Conservation (phyloP, 2,797 vertebrate genomes). For the Hippoglossus hippoglossus region DNA sequence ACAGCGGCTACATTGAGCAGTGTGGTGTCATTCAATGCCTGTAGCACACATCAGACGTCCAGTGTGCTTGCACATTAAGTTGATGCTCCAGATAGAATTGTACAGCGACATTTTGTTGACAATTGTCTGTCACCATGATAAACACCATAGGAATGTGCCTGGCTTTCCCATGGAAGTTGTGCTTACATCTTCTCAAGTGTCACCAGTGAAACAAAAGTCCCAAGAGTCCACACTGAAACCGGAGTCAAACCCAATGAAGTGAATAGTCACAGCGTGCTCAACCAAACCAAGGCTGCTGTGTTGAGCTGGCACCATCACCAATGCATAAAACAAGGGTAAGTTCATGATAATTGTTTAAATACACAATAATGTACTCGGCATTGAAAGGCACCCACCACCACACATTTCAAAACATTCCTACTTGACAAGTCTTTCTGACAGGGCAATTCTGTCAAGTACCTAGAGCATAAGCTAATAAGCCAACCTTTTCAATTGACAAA, state of each 20-base stretch:
- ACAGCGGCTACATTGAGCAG: neutral
- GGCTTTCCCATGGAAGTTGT: neutral
- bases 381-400: neutral
- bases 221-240: no score
- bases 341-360: neutral
- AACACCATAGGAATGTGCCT: neutral
- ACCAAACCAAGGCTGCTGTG: no score
- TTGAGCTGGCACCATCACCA: no score
- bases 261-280: no score
- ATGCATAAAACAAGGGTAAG: neutral
- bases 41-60: neutral
- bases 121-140: neutral
- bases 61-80: neutral
- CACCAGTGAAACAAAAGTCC: no score
- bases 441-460: no score
- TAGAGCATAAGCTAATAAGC: neutral
- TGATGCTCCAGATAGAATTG: no score
- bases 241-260: no score
- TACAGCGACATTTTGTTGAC: no score
- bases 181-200: no score
- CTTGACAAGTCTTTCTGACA: neutral
- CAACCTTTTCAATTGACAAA: neutral
- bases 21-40: neutral
- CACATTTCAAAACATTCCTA: neutral
- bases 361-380: neutral